Base-by-base conservation (phyloP, 2,797 vertebrate species). In the Nasua narica region DNA sequence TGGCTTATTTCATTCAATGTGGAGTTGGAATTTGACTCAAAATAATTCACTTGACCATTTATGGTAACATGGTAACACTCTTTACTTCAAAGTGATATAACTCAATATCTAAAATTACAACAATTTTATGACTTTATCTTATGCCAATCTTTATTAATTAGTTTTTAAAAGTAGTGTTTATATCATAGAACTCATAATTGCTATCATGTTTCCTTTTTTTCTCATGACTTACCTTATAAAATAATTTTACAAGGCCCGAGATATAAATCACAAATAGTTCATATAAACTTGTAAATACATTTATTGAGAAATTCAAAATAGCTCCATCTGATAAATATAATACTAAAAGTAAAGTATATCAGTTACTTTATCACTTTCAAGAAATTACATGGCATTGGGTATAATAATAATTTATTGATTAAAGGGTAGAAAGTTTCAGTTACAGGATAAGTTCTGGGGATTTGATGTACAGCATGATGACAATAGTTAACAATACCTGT, bases 61-160 rank as follows among this genome's bases (percentile, higher is more conserved):
- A 11, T 14, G n/a, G 87, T 86, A 58, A 32, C 12, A 3, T 14
- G 27, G 86, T 89, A 58, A 27, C 12, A 5, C 50, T 87, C 43
- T 60, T 79, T 72, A 21, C 54, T 50, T 83, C 54, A 86, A 86
- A 81, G 62, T 40, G 91, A 67, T 25, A 29, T 7, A 76, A 29
- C 5, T 0, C 0, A n/a, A 79, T 85, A 67, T 93, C 91, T 98
- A 92, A 79, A 84, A 32, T n/a, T 15, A 84, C 32, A 74, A 25
- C 11, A 8, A 40, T 84, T 87, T 95, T 78, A 81, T 83, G 95
- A 89, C 86, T 95, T 78, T 93, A 46, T 40, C 72, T 90, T 74
- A 97, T 72, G 37, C 72, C 43, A 8, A 94, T 90, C 23, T 76
- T 93, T 94, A 52, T 74, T 92, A 96, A 97, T 97, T 96, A 95